phyloP scores from a whole-genome alignment of 2,797 vertebrate genomes.

The Decapterus maruadsi region DNA sequence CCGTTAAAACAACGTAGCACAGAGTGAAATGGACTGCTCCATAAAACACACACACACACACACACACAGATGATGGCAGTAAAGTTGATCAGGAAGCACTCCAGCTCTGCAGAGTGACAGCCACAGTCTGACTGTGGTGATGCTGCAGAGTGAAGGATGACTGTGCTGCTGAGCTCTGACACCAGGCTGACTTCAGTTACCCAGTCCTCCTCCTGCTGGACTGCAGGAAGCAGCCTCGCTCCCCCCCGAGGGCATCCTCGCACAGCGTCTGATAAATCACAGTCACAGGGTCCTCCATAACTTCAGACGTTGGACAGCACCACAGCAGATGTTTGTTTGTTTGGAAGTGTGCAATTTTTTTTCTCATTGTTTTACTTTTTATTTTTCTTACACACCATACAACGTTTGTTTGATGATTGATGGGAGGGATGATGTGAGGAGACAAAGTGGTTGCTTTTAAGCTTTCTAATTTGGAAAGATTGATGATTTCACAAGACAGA shows the following conservation, averaged over 20 bases:
- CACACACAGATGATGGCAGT: constrained; percentile 9
- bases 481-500: too few relatives aligned
- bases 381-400: not conserved
- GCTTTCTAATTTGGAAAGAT: too few relatives aligned
- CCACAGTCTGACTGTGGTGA: constrained; percentile 8
- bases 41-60: constrained; percentile 20
- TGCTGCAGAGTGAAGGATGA: constrained; percentile 18
- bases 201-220: constrained; percentile 5
- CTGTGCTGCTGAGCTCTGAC: constrained; percentile 20
- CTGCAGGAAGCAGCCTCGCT: not conserved
- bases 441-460: too few relatives aligned
- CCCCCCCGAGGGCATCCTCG: not conserved
- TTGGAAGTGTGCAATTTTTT: not conserved
- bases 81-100: constrained; percentile 44
- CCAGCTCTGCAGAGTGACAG: constrained; percentile 24
- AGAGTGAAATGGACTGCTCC: constrained; percentile 33
- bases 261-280: constrained; percentile 11
- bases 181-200: constrained; percentile 7
- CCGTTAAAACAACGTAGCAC: not conserved
- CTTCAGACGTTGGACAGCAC: not conserved
- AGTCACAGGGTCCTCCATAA: not conserved
- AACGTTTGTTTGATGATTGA: too few relatives aligned
- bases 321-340: not conserved
- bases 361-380: not conserved
- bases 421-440: too few relatives aligned